These are phyloP conservation scores for Thalassophryne amazonica DNA, from an alignment of 2,797 vertebrate genomes.

Conservation along the genomic window DNA sequence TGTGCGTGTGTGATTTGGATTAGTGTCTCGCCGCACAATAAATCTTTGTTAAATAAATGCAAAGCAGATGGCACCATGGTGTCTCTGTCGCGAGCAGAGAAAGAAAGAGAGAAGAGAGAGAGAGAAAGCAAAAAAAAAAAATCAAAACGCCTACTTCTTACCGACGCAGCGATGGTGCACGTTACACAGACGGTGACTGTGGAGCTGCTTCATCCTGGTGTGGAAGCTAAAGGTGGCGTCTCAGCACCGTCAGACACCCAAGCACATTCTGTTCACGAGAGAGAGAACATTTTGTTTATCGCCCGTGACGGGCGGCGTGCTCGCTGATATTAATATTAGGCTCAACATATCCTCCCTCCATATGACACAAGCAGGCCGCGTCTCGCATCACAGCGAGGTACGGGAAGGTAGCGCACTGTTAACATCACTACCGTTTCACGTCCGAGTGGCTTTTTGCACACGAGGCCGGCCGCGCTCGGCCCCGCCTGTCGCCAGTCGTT, in stretches of 20 bases:
- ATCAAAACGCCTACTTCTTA: conserved; percentile 69
- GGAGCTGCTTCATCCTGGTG: conserved; percentile 67
- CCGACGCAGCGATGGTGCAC: conserved; percentile 70
- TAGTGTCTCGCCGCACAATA: conserved; percentile 82
- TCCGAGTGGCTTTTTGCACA: conserved; percentile 63
- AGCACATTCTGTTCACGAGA: conserved; percentile 69
- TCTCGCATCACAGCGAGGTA: conserved; percentile 41
- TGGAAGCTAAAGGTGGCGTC: conserved; percentile 64
- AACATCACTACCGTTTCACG: conserved; percentile 65
- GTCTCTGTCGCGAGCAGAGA: conserved; percentile 71
- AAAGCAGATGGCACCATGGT: conserved; percentile 82
- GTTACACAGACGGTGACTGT: conserved; percentile 71
- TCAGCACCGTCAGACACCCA: conserved; percentile 66
- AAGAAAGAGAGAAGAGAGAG: conserved; percentile 53
- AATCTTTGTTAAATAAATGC: conserved; percentile 85
- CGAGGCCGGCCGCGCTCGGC: conserved; percentile 42
- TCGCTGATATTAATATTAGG: conserved; percentile 59
- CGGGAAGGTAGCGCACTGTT: conserved; percentile 36
- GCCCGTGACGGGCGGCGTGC: conserved; percentile 23
- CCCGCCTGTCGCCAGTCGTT: conserved; percentile 70
- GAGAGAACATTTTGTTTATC: conserved; percentile 67
- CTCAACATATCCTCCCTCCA: conserved; percentile 38
- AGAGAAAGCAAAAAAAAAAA: conserved; percentile 23
- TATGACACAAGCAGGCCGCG: conserved; percentile 37
- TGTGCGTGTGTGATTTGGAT: conserved; percentile 76